Evolutionary conservation across 2,113 vertebrate species (phyloP), one percentile per base, ranked within the genome.

Genomic region (Copsychus sechellarum): DNA sequence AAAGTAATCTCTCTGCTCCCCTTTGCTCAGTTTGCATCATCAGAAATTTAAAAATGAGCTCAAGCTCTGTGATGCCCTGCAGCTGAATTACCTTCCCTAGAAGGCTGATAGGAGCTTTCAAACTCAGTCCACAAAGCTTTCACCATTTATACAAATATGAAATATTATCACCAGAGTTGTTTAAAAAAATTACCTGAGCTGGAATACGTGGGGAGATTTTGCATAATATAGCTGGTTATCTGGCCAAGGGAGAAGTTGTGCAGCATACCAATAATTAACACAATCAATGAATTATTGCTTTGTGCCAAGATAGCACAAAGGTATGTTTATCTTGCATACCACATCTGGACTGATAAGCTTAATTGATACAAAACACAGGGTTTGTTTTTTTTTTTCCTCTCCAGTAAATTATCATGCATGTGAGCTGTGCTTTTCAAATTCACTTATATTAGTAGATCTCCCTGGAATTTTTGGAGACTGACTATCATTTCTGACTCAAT

Each of bases 331-430:
- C 95, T 95, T 86, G 38, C 47, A 60, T 92, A 81, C 34, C 76
- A 90, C 76, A 95, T 94, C 88, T 95, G 95, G 56, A 78, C 80
- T 66, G 92, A 97, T 93, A 97, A 96, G 72, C 31, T 40, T 90
- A 90, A 88, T n/a, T 88, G 64, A 93, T 95, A 81, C 9, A 92
- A 92, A 92, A 33, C 40, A 60, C 12, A 61, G 3, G 8, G 36
- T 36, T 36, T 48, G 47, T 22, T 13, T 24, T 48, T 48, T 47
- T 51, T 62, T 43, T 36, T 36, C 36, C 3, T 66, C n/a, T 83
- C 14, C 21, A 42, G 29, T 40, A 86, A 92, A 83, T 81, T 91
- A 64, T 48, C 48, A 60, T 70, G 25, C 13, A 19, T n/a, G 11
- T 26, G 24, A 70, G 11, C 4, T 78, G 26, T 36, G n/a, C 18